Conservation (phyloP, 2,888 invertebrate genomes). For the Sminthurides aquaticus region DNA sequence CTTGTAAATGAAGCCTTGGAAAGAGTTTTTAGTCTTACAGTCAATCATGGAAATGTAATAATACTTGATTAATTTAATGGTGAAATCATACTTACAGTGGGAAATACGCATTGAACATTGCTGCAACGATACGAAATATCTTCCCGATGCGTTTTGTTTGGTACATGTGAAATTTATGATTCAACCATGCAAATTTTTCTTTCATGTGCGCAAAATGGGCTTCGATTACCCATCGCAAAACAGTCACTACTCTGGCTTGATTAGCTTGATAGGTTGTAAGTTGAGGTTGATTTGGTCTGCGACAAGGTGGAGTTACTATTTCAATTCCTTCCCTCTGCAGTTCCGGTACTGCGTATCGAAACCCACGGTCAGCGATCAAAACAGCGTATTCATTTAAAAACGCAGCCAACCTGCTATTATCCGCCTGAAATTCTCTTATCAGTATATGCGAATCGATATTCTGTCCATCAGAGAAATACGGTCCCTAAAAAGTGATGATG, state of each 20-base stretch:
- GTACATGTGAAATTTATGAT: not conserved
- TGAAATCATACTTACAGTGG: not conserved
- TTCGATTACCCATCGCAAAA: not conserved
- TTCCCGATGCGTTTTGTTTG: not conserved
- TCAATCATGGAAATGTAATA: too few relatives aligned
- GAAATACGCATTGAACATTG: not conserved
- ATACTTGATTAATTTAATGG: too few relatives aligned
- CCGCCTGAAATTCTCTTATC: not conserved
- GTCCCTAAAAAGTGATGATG: not conserved
- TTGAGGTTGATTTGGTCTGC: not conserved
- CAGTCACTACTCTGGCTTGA: not conserved
- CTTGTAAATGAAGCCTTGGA: too few relatives aligned
- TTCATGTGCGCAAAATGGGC: not conserved
- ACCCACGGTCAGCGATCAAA: not conserved
- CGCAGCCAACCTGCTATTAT: not conserved
- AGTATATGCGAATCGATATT: not conserved
- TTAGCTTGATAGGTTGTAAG: not conserved
- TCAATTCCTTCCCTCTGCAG: not conserved
- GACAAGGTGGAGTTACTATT: not conserved
- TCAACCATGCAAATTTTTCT: not conserved
- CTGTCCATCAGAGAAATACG: not conserved
- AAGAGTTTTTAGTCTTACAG: too few relatives aligned
- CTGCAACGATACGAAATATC: not conserved
- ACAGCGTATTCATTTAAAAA: not conserved
- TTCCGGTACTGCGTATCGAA: not conserved